These are phyloP conservation scores for Helarctos malayanus DNA, from an alignment of 2,797 vertebrate species.

Conservation along the genomic window DNA sequence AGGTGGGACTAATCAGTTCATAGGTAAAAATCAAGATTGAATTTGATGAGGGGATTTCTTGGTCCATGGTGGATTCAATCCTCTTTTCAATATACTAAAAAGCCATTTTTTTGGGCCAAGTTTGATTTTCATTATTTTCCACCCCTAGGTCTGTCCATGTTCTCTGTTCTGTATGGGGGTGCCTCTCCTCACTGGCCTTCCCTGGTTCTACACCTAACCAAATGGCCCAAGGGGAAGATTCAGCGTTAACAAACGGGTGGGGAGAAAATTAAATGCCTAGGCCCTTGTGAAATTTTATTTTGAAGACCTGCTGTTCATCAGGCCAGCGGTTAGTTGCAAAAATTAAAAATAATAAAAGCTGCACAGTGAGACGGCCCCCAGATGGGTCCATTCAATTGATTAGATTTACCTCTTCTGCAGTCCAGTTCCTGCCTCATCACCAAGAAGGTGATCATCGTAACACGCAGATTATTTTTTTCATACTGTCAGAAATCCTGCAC, in stretches of 20 bases:
- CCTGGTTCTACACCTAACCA: slow-evolving; percentile 34
- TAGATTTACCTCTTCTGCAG: neutral
- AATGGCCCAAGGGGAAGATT: slow-evolving; percentile 48
- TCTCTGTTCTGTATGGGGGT: neutral
- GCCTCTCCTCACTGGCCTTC: neutral
- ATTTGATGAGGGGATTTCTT: slow-evolving; percentile 86
- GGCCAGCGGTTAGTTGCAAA: slow-evolving; percentile 16
- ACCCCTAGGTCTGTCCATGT: slow-evolving; percentile 32
- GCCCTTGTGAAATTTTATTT: slow-evolving; percentile 58
- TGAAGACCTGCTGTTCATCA: slow-evolving; percentile 46
- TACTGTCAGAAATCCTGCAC: neutral
- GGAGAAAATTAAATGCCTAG: slow-evolving; percentile 66
- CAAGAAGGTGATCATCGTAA: neutral
- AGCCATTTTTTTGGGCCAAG: slow-evolving; percentile 54
- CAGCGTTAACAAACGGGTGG: slow-evolving; percentile 20
- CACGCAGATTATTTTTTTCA: neutral
- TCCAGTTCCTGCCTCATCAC: neutral
- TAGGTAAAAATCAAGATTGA: slow-evolving; percentile 85
- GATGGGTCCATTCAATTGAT: neutral
- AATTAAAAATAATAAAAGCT: neutral
- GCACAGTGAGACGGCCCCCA: neutral
- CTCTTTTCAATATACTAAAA: slow-evolving; percentile 85
- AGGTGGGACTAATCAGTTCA: slow-evolving; percentile 83
- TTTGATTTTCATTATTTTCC: slow-evolving; percentile 82
- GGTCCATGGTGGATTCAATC: slow-evolving; percentile 81